phyloP scores from a whole-genome alignment of 2,888 invertebrate genomes.

The Eupithecia pulchellata region DNA sequence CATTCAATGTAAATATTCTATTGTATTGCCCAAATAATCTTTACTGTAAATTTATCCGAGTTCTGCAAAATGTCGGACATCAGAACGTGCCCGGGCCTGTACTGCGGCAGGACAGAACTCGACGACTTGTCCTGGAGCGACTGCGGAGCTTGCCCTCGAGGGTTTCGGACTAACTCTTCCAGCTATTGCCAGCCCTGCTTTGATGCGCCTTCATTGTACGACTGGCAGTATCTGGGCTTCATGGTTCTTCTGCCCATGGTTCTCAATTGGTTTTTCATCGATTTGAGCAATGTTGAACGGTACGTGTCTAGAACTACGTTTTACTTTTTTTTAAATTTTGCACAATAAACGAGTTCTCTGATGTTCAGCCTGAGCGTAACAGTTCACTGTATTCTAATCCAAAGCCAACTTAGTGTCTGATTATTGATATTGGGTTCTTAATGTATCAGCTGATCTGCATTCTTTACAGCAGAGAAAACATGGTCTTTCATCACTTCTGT shows the following conservation, averaged over 20 bases:
- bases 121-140: constrained; percentile 89
- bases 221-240: constrained; percentile 97
- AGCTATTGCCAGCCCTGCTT: constrained; percentile 92
- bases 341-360: background rate
- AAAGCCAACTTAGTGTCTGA: background rate
- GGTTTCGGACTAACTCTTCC: constrained; percentile 89
- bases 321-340: background rate
- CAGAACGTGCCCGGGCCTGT: constrained; percentile 91
- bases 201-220: constrained; percentile 92
- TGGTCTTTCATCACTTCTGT: constrained; percentile 91
- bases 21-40: no score
- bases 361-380: background rate
- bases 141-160: constrained; percentile 95
- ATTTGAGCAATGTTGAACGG: constrained; percentile 89
- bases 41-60: background rate
- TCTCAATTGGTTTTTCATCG: constrained; percentile 97
- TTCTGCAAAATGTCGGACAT: constrained; percentile 62
- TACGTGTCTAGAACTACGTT: constrained; percentile 4
- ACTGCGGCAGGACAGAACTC: constrained; percentile 90
- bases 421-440: background rate
- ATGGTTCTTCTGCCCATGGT: constrained; percentile 95
- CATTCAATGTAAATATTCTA: no score
- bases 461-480: constrained; percentile 89
- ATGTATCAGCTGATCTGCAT: background rate
- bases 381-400: background rate